Evolutionary conservation across 2,113 vertebrate species (phyloP).

Genomic region (Phyllopteryx taeniolatus): DNA sequence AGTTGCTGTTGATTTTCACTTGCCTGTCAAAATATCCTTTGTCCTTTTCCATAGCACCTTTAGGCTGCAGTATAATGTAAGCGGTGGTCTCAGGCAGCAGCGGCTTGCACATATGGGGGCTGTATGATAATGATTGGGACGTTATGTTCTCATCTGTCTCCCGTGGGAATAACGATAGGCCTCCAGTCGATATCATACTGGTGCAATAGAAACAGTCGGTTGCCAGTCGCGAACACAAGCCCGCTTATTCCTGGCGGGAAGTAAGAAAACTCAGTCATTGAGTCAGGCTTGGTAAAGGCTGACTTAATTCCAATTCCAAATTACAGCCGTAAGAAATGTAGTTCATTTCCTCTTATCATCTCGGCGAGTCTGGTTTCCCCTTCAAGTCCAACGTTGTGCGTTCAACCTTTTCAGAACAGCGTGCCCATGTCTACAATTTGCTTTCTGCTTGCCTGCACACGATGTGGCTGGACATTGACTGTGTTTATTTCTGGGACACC

Average conservation of each 20-base stretch:
- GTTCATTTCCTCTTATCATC: conserved; percentile 6
- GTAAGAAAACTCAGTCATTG: conserved; percentile 25
- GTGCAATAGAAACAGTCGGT: conserved; percentile 36
- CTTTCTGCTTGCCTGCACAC: conserved; percentile 6
- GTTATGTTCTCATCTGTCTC: conserved; percentile 19
- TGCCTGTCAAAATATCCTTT: background rate
- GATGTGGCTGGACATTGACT: conserved; percentile 11
- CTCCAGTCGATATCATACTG: conserved; percentile 20
- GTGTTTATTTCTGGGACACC: conserved; percentile 8
- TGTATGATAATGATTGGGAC: conserved; percentile 10
- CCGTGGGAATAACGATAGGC: conserved; percentile 50
- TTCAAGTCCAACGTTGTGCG: conserved; percentile 12
- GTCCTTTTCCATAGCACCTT: background rate
- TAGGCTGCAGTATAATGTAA: background rate
- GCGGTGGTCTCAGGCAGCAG: background rate
- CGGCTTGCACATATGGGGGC: conserved; percentile 1
- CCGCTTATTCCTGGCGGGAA: conserved; percentile 24
- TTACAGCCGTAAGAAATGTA: conserved; percentile 1
- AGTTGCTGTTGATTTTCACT: background rate
- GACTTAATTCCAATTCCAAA: background rate
- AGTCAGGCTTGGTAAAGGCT: conserved; percentile 8
- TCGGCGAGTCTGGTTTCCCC: conserved; percentile 9
- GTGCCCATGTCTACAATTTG: background rate
- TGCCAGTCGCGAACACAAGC: conserved; percentile 20
- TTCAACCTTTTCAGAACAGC: conserved; percentile 22